These are phyloP conservation scores for Brachionus paranguensis DNA, from an alignment of 1,140 invertebrate species.

Conservation along the genomic window DNA sequence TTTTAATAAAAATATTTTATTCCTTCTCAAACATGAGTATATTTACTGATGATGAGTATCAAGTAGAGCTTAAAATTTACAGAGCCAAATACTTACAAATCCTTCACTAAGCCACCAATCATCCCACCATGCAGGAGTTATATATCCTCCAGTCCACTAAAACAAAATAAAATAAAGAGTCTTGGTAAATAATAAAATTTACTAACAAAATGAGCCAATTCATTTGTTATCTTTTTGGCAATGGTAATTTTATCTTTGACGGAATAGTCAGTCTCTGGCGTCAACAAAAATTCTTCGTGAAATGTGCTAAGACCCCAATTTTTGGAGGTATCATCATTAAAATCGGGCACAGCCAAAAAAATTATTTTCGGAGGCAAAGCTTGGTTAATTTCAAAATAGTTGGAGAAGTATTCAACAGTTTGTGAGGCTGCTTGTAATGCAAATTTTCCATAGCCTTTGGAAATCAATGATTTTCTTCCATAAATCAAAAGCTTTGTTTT, in stretches of 20 bases:
- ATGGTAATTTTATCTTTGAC: slow-evolving; percentile 57
- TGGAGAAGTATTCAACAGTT: background rate
- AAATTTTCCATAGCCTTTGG: background rate
- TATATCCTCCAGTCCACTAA: slow-evolving; percentile 72
- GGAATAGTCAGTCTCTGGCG: slow-evolving; percentile 54
- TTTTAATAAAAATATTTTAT: no score
- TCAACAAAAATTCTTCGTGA: slow-evolving; percentile 74
- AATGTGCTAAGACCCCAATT: slow-evolving; percentile 85
- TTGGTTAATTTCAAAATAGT: slow-evolving; percentile 6
- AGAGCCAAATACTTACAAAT: slow-evolving; percentile 46
- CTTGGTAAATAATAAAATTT: no score
- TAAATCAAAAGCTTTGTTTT: background rate
- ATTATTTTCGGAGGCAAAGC: slow-evolving; percentile 59
- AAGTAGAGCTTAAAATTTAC: no score
- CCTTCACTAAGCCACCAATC: slow-evolving; percentile 58
- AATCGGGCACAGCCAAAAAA: slow-evolving; percentile 87
- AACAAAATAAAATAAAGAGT: background rate
- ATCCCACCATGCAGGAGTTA: slow-evolving; percentile 61
- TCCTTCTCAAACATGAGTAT: no score
- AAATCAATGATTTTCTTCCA: background rate
- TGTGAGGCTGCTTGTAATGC: background rate
- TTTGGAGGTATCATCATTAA: slow-evolving; percentile 88
- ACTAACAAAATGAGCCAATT: slow-evolving; percentile 66
- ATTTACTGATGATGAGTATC: no score
- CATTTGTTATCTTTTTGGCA: slow-evolving; percentile 70